These are phyloP conservation scores for Holcopasites calliopsidis DNA, from an alignment of 1,140 invertebrate species.

Conservation along the genomic window DNA sequence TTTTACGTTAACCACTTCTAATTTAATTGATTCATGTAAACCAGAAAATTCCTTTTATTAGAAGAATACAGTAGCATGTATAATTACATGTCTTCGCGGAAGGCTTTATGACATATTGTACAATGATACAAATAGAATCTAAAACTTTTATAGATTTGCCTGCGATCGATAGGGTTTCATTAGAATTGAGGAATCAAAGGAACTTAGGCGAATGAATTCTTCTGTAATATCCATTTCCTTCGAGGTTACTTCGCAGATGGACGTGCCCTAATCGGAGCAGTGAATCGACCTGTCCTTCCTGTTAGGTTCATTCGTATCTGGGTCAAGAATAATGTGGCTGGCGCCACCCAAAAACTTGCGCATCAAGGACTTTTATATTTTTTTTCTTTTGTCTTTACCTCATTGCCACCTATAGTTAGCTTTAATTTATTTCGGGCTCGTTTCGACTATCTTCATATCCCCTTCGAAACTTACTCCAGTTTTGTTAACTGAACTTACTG, in stretches of 20 bases:
- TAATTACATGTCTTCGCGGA: no score
- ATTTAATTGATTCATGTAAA: no score
- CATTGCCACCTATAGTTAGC: slow-evolving; percentile 28
- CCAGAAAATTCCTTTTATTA: no score
- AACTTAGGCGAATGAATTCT: no score
- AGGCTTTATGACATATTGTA: no score
- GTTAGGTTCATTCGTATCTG: slow-evolving; percentile 32
- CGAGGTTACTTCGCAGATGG: no score
- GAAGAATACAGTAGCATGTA: no score
- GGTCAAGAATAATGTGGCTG: slow-evolving; percentile 49
- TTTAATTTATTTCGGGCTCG: slow-evolving; percentile 60
- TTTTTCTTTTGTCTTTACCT: slow-evolving; percentile 57
- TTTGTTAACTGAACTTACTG: no score
- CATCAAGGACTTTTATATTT: slow-evolving; percentile 54
- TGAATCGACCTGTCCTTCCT: neutral
- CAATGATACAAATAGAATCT: no score
- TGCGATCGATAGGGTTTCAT: no score
- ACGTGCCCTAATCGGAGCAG: slow-evolving; percentile 8
- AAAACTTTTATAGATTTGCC: no score
- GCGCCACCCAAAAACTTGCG: slow-evolving; percentile 24
- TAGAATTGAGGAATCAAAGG: neutral
- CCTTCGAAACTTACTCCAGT: neutral
- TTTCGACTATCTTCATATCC: neutral
- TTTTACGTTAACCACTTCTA: no score
- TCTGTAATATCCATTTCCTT: neutral